Conservation (phyloP, 2,797 vertebrate species). For the Coendou prehensilis region DNA sequence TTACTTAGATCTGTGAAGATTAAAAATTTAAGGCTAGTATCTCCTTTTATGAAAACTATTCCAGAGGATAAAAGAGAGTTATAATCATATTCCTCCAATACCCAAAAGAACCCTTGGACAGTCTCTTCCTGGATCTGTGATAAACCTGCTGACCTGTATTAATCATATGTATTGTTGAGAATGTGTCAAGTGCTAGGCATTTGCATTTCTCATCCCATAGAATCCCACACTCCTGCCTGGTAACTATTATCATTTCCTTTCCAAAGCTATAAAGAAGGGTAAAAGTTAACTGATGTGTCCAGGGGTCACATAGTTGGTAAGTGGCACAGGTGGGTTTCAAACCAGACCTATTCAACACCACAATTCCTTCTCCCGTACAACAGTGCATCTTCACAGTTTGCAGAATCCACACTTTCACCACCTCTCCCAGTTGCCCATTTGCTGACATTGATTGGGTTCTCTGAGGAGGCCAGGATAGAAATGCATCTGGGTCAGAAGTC, state of each 20-base stretch:
- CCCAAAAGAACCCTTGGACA: background rate
- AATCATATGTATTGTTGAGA: background rate
- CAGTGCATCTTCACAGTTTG: background rate
- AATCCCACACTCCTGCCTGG: background rate
- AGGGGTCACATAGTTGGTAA: background rate
- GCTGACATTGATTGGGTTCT: background rate
- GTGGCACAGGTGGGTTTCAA: background rate
- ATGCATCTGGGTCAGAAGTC: background rate
- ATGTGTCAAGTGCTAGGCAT: background rate
- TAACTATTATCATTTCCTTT: background rate
- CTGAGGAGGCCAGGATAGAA: background rate
- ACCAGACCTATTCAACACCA: background rate
- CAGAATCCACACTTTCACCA: background rate
- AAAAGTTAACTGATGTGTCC: background rate
- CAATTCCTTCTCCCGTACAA: background rate
- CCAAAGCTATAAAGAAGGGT: background rate
- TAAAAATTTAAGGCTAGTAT: constrained; percentile 41
- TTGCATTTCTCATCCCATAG: background rate
- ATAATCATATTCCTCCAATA: background rate
- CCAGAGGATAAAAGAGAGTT: constrained; percentile 17
- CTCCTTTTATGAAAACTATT: constrained; percentile 12
- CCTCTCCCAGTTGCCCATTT: background rate
- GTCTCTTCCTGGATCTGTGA: background rate
- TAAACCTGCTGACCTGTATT: background rate
- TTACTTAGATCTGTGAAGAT: constrained; percentile 54